Percentiles rank a stretch among this genome's conserved stretches.
These are phyloP conservation scores for Aphaenogaster floridana DNA, from an alignment of 1,140 invertebrate species.

Conservation along the genomic window DNA sequence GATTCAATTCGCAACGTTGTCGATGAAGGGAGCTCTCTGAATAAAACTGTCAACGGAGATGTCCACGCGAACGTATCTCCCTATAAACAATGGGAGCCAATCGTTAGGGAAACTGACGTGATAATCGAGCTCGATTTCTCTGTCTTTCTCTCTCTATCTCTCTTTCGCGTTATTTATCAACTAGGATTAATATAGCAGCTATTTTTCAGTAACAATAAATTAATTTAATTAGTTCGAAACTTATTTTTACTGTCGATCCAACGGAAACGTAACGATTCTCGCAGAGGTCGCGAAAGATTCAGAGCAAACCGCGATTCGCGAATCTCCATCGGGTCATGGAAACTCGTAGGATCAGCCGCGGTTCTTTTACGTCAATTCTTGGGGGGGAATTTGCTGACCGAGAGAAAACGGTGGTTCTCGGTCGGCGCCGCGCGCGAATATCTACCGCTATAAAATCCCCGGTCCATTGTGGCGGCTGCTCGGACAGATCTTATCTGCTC, in stretches of 20 bases:
- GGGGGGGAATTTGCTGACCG: conserved; percentile 36
- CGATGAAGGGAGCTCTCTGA: conserved; percentile 18
- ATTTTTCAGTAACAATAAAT: background rate
- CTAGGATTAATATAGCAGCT: background rate
- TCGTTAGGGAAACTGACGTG: conserved; percentile 23
- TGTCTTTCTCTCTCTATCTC: background rate
- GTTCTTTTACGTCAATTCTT: conserved; percentile 8
- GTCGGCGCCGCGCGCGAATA: background rate
- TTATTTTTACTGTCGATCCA: background rate
- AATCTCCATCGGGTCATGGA: background rate
- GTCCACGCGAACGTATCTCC: conserved; percentile 10
- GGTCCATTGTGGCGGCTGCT: conserved; percentile 62
- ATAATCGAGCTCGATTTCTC: background rate
- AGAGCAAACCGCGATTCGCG: conserved; percentile 9
- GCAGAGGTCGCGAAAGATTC: conserved; percentile 2
- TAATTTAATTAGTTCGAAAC: background rate
- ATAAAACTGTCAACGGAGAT: conserved; percentile 28
- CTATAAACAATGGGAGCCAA: conserved; percentile 30
- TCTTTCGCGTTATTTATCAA: background rate
- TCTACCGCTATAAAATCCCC: conserved; percentile 49
- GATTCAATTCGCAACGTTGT: conserved; percentile 32
- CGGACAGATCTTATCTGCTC: conserved; percentile 72
- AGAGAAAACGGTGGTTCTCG: conserved; percentile 21
- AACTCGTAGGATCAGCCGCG: conserved; percentile 30
- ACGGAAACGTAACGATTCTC: background rate